Base-by-base conservation (phyloP, 2,113 vertebrate genomes). In the Leptobrachium ailaonicum region DNA sequence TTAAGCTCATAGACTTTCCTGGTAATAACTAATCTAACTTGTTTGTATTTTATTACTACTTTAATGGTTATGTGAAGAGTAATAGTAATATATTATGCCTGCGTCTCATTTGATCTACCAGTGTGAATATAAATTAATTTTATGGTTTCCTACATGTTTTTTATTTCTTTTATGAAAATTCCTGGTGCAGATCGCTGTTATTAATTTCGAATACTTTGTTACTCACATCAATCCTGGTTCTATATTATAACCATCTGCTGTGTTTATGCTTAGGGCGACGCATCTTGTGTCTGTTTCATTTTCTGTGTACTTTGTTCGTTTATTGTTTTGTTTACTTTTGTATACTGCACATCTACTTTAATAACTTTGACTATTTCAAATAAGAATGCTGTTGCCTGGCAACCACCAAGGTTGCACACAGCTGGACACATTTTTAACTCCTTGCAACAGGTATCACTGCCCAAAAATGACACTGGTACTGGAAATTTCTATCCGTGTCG, bases 141-240 rank as follows among this genome's bases (percentile, higher is more conserved):
- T 79, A n/a, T 71, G 9, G 53, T 58, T 72, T 41, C 47, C 40
- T 72, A 44, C 40, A 20, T 53, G 60, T 45, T 79, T 40, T 70
- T 13, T 42, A 32, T 32, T 32, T 32, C 20, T 62, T 60, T 45
- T 68, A 68, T 70, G 11, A 32, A 79, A 79, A 69, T 54, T 64
- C 32, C 53, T 72, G 47, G 41, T 40, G 45, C 56, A 78, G 70
- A 78, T 78, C 32, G n/a, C 60, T 79, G 66, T 72, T 72, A 79
- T 79, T 79, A 79, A 79, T 79, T 79, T 79, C 42, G 62, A 69
- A 79, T 79, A 72, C 77, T 79, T 67, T 76, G 74, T 76, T 76
- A 45, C 66, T 76, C 74, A 54, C 74, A 54, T 76, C 74, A 67
- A 76, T 76, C 74, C 66, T 79, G 77, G 77, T 79, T 58, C 60